phyloP scores from a whole-genome alignment of 2,113 vertebrate genomes.

The Amphiprion ocellaris region DNA sequence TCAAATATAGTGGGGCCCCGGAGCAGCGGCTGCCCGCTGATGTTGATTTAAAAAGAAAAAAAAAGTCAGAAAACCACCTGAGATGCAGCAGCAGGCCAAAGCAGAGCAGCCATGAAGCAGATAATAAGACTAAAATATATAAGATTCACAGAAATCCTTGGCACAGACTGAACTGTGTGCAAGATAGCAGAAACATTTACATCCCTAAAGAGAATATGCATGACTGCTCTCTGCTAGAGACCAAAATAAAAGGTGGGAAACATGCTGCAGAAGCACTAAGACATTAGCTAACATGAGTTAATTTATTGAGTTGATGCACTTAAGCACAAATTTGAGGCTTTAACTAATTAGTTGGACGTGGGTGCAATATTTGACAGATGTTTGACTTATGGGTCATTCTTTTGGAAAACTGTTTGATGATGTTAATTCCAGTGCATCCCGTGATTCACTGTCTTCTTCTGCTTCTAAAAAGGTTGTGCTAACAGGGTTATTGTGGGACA shows the following conservation, averaged over 20 bases:
- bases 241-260: not conserved
- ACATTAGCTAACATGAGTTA: too few species aligned
- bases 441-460: too few species aligned
- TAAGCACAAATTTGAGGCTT: not conserved
- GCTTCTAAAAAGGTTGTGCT: too few species aligned
- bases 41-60: not conserved
- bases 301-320: too few species aligned
- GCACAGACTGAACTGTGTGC: not conserved
- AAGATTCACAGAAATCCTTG: not conserved
- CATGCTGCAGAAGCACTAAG: not conserved
- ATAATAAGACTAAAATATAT: not conserved
- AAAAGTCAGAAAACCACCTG: not conserved
- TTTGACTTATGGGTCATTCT: too few species aligned
- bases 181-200: conserved; percentile 3
- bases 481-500: too few species aligned
- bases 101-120: not conserved
- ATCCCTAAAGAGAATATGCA: not conserved
- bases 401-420: too few species aligned
- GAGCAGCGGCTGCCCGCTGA: conserved; percentile 1
- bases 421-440: too few species aligned
- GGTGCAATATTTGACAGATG: too few species aligned
- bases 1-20: not conserved
- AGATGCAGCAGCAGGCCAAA: not conserved
- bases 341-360: not conserved
- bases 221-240: not conserved